Conservation (phyloP, 1,140 invertebrate genomes). For the Dermatophagoides farinae region DNA sequence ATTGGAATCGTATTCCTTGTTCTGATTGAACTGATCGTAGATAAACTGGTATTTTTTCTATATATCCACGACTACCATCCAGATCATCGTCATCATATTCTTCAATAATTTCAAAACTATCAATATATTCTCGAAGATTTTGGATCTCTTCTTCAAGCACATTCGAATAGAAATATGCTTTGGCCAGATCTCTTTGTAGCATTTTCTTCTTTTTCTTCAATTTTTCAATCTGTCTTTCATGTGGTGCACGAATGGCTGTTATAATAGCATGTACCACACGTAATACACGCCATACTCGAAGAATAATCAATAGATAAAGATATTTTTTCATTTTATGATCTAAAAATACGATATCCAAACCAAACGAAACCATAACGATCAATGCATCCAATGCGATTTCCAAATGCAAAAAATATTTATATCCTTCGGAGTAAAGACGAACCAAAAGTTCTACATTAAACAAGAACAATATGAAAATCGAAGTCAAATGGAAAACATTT, state of each 20-base stretch:
- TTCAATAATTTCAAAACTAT: too few relatives aligned
- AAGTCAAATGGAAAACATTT: background rate
- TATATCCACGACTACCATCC: too few relatives aligned
- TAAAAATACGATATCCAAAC: background rate
- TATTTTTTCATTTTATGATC: background rate
- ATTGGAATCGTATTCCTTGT: too few relatives aligned
- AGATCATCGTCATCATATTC: too few relatives aligned
- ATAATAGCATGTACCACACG: background rate
- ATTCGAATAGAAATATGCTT: slow-evolving; percentile 6
- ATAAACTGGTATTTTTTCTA: too few relatives aligned
- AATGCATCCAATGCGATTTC: slow-evolving; percentile 4
- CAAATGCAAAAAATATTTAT: background rate
- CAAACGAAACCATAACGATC: slow-evolving; percentile 2
- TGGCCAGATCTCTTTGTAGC: slow-evolving; percentile 1
- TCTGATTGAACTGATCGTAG: too few relatives aligned
- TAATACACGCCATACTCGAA: background rate
- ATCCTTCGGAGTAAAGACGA: background rate
- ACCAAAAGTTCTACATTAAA: background rate
- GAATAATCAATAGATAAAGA: slow-evolving; percentile 1
- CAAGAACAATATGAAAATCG: background rate
- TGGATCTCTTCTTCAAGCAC: background rate
- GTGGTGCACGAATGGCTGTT: background rate
- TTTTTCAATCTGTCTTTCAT: slow-evolving; percentile 1
- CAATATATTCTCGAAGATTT: background rate
- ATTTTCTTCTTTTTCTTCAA: slow-evolving; percentile 1